phyloP scores from a whole-genome alignment of 2,888 invertebrate genomes.

The Tethea ocularis region DNA sequence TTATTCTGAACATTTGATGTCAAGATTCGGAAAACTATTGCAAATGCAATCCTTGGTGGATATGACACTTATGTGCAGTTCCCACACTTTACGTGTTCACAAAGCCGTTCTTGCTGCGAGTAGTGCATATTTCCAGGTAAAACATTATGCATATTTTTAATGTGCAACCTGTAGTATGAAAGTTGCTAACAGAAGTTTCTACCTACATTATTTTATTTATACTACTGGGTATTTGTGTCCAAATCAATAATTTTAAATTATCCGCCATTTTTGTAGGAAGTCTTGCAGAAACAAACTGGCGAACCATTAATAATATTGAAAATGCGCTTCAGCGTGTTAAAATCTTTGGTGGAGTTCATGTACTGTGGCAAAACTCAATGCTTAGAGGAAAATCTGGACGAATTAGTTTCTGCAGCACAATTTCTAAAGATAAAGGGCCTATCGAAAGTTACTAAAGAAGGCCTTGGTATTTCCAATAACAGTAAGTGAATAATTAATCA shows the following conservation, averaged over 20 bases:
- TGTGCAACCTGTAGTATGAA: too few relatives aligned
- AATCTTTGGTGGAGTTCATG: slow-evolving; percentile 90
- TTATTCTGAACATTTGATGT: slow-evolving; percentile 87
- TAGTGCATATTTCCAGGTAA: slow-evolving; percentile 89
- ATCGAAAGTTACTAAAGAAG: slow-evolving; percentile 82
- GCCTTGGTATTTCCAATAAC: slow-evolving; percentile 70
- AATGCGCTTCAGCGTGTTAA: slow-evolving; percentile 88
- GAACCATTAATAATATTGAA: slow-evolving; percentile 86
- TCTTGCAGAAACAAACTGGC: slow-evolving; percentile 82
- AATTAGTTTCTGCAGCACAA: slow-evolving; percentile 87
- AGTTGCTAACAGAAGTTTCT: background rate
- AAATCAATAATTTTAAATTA: slow-evolving; percentile 11
- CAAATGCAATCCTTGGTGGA: slow-evolving; percentile 90
- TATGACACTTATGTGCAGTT: slow-evolving; percentile 89
- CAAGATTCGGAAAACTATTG: slow-evolving; percentile 87
- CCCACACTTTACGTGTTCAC: slow-evolving; percentile 89
- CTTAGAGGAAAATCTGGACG: slow-evolving; percentile 86
- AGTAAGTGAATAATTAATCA: slow-evolving; percentile 56
- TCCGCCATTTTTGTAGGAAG: slow-evolving; percentile 68
- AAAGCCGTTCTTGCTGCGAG: slow-evolving; percentile 89
- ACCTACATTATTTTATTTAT: background rate
- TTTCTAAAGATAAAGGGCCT: slow-evolving; percentile 87
- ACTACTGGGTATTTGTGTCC: background rate
- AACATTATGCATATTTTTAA: slow-evolving; percentile 8
- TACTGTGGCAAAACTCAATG: slow-evolving; percentile 90